These are phyloP conservation scores for Enteromius viviparus DNA, from an alignment of 2,797 vertebrate genomes.

Conservation along the genomic window DNA sequence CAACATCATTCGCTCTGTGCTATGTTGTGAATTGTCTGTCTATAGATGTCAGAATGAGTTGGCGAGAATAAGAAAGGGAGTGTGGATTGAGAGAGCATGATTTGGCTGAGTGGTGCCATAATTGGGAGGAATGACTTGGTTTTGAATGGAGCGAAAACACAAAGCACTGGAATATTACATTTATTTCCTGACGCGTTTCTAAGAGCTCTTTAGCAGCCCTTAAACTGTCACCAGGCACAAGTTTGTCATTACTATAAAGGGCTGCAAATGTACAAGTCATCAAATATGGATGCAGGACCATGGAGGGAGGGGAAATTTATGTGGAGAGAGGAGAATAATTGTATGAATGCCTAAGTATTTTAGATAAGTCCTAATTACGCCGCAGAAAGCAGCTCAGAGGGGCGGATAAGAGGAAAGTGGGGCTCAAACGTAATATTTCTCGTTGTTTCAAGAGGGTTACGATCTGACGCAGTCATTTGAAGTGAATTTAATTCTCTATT, in stretches of 20 bases:
- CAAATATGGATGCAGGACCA: slow-evolving; percentile 84
- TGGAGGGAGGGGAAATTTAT: slow-evolving; percentile 46
- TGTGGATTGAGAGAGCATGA: slow-evolving; percentile 31
- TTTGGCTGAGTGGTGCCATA: slow-evolving; percentile 76
- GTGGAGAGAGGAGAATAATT: slow-evolving; percentile 53
- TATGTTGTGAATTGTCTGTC: slow-evolving; percentile 18
- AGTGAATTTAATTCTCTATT: slow-evolving; percentile 27
- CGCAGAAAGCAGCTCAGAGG: slow-evolving; percentile 32
- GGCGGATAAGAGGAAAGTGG: slow-evolving; percentile 41
- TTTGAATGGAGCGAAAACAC: slow-evolving; percentile 86
- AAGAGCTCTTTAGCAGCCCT: slow-evolving; percentile 91
- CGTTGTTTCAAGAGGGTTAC: slow-evolving; percentile 29
- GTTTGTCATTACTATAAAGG: slow-evolving; percentile 89
- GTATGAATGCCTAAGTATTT: slow-evolving; percentile 75
- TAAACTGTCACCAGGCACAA: slow-evolving; percentile 88
- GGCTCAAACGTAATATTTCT: slow-evolving; percentile 29
- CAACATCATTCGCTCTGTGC: slow-evolving; percentile 18
- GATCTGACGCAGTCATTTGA: slow-evolving; percentile 15
- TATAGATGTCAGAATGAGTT: background rate
- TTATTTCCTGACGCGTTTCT: slow-evolving; percentile 87
- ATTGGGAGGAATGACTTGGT: slow-evolving; percentile 84
- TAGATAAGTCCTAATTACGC: slow-evolving; percentile 60
- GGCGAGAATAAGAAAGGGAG: slow-evolving; percentile 32
- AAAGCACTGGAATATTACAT: slow-evolving; percentile 87
- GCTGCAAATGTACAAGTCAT: slow-evolving; percentile 89